Percentiles rank a stretch among this genome's conserved stretches.
These are phyloP conservation scores for Acrossocheilus wenchowensis DNA, from an alignment of 2,797 vertebrate species.

Conservation along the genomic window DNA sequence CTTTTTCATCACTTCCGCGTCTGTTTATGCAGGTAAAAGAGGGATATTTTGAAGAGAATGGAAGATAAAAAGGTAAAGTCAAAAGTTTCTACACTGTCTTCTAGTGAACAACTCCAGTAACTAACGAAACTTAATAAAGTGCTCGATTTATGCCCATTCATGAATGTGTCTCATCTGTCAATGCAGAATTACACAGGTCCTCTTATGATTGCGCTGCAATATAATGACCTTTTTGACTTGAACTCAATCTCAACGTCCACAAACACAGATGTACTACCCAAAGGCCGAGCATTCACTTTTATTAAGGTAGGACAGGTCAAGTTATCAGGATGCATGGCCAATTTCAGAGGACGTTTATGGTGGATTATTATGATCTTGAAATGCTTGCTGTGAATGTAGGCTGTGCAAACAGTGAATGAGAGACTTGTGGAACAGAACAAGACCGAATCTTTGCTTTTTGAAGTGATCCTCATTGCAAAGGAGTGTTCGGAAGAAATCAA, in stretches of 20 bases:
- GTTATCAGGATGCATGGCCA: background rate
- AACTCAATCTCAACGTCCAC: constrained; percentile 63
- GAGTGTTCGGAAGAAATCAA: constrained; percentile 72
- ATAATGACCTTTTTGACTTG: constrained; percentile 75
- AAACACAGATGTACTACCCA: constrained; percentile 62
- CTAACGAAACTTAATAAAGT: background rate
- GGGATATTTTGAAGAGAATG: background rate
- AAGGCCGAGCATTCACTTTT: constrained; percentile 76
- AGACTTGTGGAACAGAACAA: constrained; percentile 74
- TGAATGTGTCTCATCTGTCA: background rate
- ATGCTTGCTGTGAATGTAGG: constrained; percentile 66
- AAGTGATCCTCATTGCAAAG: constrained; percentile 81
- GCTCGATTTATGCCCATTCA: background rate
- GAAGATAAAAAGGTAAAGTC: constrained; percentile 26
- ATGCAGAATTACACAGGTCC: constrained; percentile 72
- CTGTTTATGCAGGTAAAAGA: background rate
- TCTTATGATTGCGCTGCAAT: constrained; percentile 79
- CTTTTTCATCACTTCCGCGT: background rate
- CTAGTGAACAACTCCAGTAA: background rate
- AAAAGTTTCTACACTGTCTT: background rate
- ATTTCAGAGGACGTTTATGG: background rate
- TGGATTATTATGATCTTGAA: background rate
- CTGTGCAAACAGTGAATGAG: constrained; percentile 77
- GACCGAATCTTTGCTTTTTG: constrained; percentile 76
- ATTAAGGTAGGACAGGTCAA: constrained; percentile 69